phyloP scores from a whole-genome alignment of 2,888 invertebrate genomes.

The Aporophyla nigra region DNA sequence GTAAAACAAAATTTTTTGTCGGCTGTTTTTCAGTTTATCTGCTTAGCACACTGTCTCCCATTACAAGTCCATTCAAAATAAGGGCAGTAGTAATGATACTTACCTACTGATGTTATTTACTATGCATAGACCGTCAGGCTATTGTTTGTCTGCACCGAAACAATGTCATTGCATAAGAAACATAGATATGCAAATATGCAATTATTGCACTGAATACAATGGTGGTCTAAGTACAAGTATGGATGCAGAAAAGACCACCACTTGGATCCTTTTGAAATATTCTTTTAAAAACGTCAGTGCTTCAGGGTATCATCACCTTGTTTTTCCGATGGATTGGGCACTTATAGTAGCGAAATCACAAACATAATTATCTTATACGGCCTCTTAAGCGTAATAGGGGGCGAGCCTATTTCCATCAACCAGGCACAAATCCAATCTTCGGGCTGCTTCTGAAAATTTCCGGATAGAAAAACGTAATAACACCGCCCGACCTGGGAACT shows the following conservation, averaged over 20 bases:
- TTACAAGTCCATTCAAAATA: conserved; percentile 18
- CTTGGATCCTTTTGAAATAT: not conserved
- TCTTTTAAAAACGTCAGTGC: not conserved
- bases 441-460: too few relatives aligned
- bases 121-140: conserved; percentile 41
- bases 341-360: too few relatives aligned
- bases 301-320: too few relatives aligned
- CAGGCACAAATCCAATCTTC: too few relatives aligned
- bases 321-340: too few relatives aligned
- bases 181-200: conserved; percentile 56
- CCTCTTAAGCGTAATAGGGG: too few relatives aligned
- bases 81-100: conserved; percentile 15
- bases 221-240: conserved; percentile 7
- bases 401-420: too few relatives aligned
- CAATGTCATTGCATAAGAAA: conserved; percentile 56
- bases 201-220: conserved; percentile 56
- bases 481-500: too few relatives aligned
- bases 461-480: too few relatives aligned
- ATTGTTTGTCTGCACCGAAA: conserved; percentile 55
- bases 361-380: too few relatives aligned
- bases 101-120: conserved; percentile 12
- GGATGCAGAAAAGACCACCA: not conserved
- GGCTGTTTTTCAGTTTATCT: not conserved
- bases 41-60: not conserved
- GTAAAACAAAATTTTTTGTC: too few relatives aligned